Percentiles rank a stretch among this genome's conserved stretches.
Conservation (phyloP, 2,797 vertebrate species). For the Phaenicophaeus curvirostris region DNA sequence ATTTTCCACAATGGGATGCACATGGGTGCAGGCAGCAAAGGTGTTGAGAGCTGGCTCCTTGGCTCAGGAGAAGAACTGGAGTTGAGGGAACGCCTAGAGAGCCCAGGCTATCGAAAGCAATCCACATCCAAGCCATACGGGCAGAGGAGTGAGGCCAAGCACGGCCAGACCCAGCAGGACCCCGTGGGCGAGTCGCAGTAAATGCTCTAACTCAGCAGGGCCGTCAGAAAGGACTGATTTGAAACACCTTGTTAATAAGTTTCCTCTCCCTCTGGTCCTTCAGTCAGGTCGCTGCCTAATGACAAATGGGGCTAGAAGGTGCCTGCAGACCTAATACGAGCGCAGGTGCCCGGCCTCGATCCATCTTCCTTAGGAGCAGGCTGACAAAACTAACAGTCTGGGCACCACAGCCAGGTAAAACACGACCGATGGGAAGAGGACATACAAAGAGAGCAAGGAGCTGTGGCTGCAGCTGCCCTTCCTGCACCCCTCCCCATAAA, state of each 20-base stretch:
- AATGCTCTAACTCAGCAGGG: neutral
- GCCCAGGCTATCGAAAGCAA: neutral
- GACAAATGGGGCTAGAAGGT: constrained; percentile 46
- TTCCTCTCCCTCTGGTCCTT: constrained; percentile 27
- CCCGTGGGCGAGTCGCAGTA: neutral
- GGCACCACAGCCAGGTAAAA: neutral
- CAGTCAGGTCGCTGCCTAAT: constrained; percentile 30
- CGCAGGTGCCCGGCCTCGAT: constrained; percentile 9
- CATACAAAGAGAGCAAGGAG: neutral
- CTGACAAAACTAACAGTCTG: neutral
- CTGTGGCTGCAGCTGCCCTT: neutral
- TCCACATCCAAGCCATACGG: rapidly evolving
- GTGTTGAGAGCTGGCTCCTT: neutral
- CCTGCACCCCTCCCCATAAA: neutral
- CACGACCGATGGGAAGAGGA: neutral
- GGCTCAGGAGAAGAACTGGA: neutral
- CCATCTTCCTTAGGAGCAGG: constrained; percentile 42
- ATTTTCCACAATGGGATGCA: rapidly evolving
- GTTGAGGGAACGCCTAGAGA: neutral
- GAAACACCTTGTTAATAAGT: constrained; percentile 49
- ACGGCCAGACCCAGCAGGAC: neutral
- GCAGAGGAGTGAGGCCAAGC: neutral
- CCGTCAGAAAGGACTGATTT: constrained; percentile 14
- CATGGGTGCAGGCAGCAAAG: rapidly evolving
- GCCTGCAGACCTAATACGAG: constrained; percentile 17